phyloP scores from a whole-genome alignment of 2,113 vertebrate genomes.

The Platichthys stellatus region DNA sequence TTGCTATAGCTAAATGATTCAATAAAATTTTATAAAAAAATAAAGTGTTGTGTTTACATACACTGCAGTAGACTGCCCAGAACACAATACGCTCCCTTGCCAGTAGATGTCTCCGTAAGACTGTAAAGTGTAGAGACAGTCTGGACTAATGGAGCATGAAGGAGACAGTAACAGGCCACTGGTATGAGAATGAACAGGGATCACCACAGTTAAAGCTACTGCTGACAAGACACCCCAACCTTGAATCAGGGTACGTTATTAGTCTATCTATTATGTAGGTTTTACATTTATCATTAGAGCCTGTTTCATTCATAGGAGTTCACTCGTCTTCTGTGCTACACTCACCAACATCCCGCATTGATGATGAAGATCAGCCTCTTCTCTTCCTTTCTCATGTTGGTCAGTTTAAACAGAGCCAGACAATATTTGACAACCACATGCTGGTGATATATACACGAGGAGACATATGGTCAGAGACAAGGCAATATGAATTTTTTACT shows the following conservation, averaged over 20 bases:
- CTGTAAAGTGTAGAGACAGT: not conserved
- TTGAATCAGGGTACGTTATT: not conserved
- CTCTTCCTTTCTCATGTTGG: not conserved
- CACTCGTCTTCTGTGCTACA: too few relatives aligned
- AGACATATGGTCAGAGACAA: not conserved
- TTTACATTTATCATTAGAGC: too few relatives aligned
- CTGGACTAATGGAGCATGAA: not conserved
- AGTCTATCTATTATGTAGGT: not conserved
- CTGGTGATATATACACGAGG: not conserved
- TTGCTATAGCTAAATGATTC: not conserved
- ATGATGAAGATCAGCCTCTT: not conserved
- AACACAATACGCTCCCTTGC: not conserved
- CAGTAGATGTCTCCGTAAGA: constrained; percentile 13
- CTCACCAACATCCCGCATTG: not conserved
- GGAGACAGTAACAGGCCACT: not conserved
- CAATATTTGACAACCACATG: not conserved
- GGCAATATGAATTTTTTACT: not conserved
- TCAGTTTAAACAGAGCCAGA: not conserved
- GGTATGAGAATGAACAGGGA: too few relatives aligned
- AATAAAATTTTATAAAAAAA: too few relatives aligned
- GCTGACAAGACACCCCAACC: not conserved
- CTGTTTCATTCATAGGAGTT: too few relatives aligned
- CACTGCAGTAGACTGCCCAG: not conserved
- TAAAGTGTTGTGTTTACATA: too few relatives aligned
- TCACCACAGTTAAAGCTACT: not conserved